Base-by-base conservation (phyloP, 2,113 vertebrate genomes). In the Gadus chalcogrammus region DNA sequence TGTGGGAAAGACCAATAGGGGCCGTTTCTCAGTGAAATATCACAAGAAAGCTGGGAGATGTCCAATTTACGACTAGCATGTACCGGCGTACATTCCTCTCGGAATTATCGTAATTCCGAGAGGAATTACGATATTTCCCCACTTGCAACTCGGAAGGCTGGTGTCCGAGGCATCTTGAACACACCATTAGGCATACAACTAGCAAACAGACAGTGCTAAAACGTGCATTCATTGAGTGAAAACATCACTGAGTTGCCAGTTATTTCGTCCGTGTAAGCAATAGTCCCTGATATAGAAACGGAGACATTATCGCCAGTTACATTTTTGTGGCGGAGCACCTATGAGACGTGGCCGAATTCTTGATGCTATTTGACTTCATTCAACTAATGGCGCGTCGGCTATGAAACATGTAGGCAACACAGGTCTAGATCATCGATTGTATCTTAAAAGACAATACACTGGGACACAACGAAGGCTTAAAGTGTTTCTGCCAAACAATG, bases 271-370 rank as follows among this genome's bases (percentile, higher is more conserved):
- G 58, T 4, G 0, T 16, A 74, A 73, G 70, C 67, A 18, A 4
- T 11, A 15, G 22, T 20, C 8, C 59, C 59, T 61, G 59, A 12
- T 4, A 61, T 12, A 22, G 22, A 61, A 61, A 61, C 59, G 59
- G 22, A 61, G 17, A 59, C 58, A 16, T 56, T 15, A 27, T 27
- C 38, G n/a, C 22, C 59, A 42, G 61, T 77, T 52, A 79, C 75
- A 68, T 81, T 48, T 13, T 9, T 48, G 42, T 12, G 42, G 42
- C 9, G 42, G 42, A 48, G 42, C 82, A 76, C 67, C 64, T 22
- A 3, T 66, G 73, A 87, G 75, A 88, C 85, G 84, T 88, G 85
- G 84, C 85, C 83, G 38, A n/a, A 16, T 74, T 58, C 53, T 65
- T 64, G 52, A 48, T 56, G 72, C 67, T 69, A 60, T 2, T 74